A percentile compares a stretch with the other conserved stretches of the same genome.
These are phyloP conservation scores for Calyptommatus sinebrachiatus DNA, from an alignment of 2,113 vertebrate genomes.

Conservation along the genomic window DNA sequence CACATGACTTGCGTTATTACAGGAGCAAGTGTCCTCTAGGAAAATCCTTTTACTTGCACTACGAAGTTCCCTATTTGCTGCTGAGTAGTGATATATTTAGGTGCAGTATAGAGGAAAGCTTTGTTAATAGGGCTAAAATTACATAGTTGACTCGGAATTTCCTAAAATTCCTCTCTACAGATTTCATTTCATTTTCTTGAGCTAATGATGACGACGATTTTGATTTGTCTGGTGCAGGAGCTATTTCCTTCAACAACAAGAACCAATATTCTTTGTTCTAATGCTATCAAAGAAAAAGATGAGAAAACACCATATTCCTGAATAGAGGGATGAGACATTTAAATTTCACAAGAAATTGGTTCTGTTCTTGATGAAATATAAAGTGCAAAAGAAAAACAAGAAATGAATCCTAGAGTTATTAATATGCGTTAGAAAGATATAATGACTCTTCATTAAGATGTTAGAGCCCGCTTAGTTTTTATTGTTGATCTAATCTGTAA, in stretches of 20 bases:
- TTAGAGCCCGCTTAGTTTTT: no score
- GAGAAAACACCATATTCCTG: neutral
- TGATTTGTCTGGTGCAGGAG: no score
- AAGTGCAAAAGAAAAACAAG: neutral
- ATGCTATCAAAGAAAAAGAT: neutral
- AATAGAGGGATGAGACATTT: no score
- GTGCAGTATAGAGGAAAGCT: no score
- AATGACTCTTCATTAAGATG: no score
- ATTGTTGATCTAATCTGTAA: no score
- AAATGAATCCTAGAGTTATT: neutral
- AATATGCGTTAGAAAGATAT: no score
- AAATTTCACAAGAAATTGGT: neutral
- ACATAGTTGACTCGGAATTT: neutral
- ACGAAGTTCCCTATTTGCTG: no score
- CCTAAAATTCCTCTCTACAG: neutral
- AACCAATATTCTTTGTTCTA: neutral
- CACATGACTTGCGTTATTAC: no score
- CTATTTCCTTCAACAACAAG: neutral
- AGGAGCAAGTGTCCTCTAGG: no score
- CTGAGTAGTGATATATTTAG: no score
- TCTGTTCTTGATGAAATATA: neutral
- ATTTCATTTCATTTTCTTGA: neutral
- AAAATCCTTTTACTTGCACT: no score
- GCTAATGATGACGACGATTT: neutral
- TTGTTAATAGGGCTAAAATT: neutral